Conservation (phyloP, 2,113 vertebrate genomes). For the Apeltes quadracus region DNA sequence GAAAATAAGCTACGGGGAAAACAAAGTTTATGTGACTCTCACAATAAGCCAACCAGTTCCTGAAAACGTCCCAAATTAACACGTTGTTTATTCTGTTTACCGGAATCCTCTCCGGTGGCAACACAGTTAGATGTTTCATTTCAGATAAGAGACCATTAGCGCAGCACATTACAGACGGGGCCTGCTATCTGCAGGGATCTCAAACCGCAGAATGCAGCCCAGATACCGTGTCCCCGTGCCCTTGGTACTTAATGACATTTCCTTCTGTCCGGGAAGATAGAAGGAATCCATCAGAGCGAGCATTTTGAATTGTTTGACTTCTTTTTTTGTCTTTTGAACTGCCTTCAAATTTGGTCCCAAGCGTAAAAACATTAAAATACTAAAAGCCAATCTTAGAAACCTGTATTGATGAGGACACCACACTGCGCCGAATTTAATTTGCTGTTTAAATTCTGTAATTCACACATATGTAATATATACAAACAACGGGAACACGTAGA, state of each 20-base stretch:
- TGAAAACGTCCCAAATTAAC: too few relatives aligned
- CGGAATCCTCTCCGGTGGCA: constrained; percentile 10
- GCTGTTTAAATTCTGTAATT: too few relatives aligned
- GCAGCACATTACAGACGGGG: constrained; percentile 45
- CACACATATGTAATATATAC: too few relatives aligned
- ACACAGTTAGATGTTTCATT: constrained; percentile 64
- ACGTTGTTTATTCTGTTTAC: constrained; percentile 3
- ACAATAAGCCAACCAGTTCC: too few relatives aligned
- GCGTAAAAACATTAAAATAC: constrained; percentile 6
- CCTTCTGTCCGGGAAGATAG: constrained; percentile 57
- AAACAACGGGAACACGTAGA: neutral
- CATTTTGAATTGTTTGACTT: constrained; percentile 28
- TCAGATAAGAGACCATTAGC: constrained; percentile 75
- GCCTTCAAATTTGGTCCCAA: constrained; percentile 18
- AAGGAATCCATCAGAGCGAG: constrained; percentile 51
- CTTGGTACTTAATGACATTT: constrained; percentile 75
- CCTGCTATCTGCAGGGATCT: constrained; percentile 63
- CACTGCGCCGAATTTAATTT: neutral
- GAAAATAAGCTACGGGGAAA: too few relatives aligned
- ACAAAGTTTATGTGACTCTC: too few relatives aligned
- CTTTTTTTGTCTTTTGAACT: constrained; percentile 15
- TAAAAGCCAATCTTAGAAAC: constrained; percentile 18
- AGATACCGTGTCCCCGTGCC: constrained; percentile 57
- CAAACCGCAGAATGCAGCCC: constrained; percentile 56
- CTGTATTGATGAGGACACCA: constrained; percentile 36